phyloP scores from a whole-genome alignment of 2,113 vertebrate genomes.

The Oxyura jamaicensis region DNA sequence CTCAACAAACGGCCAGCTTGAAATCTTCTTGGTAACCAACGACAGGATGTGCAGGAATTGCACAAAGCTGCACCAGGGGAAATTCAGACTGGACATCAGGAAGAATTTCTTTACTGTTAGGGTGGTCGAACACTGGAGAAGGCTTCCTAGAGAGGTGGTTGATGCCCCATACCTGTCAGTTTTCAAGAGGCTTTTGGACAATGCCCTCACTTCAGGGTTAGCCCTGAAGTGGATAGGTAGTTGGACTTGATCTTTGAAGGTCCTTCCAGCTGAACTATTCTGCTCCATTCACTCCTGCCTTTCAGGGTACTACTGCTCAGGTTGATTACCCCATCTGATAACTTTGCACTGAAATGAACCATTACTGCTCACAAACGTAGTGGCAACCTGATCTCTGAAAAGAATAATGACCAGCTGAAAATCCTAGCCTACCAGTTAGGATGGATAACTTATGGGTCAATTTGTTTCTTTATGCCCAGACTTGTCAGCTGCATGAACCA shows the following conservation, averaged over 20 bases:
- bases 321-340: neutral
- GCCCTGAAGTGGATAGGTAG: neutral
- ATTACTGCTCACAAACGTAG: rapidly evolving
- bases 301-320: neutral
- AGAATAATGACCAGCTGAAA: neutral
- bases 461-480: neutral
- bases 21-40: neutral
- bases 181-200: neutral
- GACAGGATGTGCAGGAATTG: neutral
- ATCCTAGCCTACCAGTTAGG: neutral
- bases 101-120: neutral
- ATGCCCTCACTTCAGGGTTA: neutral
- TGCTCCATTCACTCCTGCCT: neutral
- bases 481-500: neutral
- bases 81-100: neutral
- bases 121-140: neutral
- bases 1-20: neutral
- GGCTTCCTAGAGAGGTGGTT: neutral
- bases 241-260: neutral
- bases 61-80: neutral
- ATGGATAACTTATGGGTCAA: neutral
- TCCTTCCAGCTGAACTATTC: neutral
- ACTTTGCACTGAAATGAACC: neutral
- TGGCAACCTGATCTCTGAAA: neutral
- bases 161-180: neutral